Conservation (phyloP, 2,888 invertebrate genomes). For the Calephelis perditalis region DNA sequence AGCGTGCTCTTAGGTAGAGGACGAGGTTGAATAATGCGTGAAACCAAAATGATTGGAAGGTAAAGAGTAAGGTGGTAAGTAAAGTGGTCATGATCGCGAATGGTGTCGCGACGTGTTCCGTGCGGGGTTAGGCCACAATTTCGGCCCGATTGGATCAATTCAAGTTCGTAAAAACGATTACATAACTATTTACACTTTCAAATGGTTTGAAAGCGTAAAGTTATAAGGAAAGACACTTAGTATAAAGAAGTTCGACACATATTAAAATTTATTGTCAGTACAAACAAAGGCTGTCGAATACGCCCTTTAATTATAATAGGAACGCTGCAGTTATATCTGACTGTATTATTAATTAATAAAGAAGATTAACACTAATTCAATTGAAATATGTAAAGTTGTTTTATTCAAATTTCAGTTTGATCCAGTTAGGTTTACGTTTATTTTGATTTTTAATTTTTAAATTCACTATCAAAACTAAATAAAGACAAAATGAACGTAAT, state of each 20-base stretch:
- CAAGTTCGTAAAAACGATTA: slow-evolving; percentile 30
- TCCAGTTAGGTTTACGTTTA: no score
- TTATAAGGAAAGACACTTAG: slow-evolving; percentile 2
- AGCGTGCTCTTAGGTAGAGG: slow-evolving; percentile 67
- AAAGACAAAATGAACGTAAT: no score
- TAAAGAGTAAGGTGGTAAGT: slow-evolving; percentile 67
- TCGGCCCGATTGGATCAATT: slow-evolving; percentile 18
- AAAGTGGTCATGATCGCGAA: slow-evolving; percentile 69
- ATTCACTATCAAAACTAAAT: no score
- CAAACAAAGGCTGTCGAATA: slow-evolving; percentile 4
- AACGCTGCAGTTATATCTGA: slow-evolving; percentile 11
- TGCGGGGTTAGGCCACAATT: slow-evolving; percentile 60
- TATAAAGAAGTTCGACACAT: background rate
- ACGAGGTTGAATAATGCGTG: slow-evolving; percentile 66
- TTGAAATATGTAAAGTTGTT: no score
- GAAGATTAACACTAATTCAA: no score
- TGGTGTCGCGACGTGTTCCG: slow-evolving; percentile 73
- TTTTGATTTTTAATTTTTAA: no score
- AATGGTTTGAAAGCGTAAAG: slow-evolving; percentile 14
- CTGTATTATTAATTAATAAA: background rate
- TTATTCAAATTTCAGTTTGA: no score
- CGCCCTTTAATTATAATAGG: background rate
- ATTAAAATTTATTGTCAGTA: slow-evolving; percentile 2
- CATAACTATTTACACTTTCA: slow-evolving; percentile 18
- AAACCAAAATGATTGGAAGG: slow-evolving; percentile 67